Conservation (phyloP, 2,888 invertebrate genomes). For the Plemyria rubiginata region DNA sequence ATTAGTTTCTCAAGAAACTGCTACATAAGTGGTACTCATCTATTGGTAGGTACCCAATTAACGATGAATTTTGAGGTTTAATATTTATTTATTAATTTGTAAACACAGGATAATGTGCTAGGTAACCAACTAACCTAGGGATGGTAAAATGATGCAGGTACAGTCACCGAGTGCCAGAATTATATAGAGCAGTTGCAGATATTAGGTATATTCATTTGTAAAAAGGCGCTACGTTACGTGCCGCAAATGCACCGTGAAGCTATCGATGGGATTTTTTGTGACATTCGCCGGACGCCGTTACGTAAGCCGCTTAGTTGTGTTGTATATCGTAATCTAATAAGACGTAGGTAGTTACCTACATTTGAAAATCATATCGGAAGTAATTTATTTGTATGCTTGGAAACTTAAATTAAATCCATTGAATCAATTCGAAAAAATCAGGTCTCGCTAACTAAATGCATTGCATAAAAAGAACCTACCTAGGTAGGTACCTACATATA, state of each 20-base stretch:
- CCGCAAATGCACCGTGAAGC: constrained; percentile 41
- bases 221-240: constrained; percentile 38
- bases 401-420: constrained; percentile 48
- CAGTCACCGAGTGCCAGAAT: background rate
- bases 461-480: too few relatives aligned
- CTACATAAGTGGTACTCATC: too few relatives aligned
- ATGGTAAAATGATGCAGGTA: background rate
- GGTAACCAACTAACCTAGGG: background rate
- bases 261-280: constrained; percentile 42
- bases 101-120: too few relatives aligned
- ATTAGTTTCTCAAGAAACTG: too few relatives aligned
- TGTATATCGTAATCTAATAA: background rate
- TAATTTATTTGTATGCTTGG: constrained; percentile 41
- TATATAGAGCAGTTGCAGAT: constrained; percentile 27
- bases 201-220: constrained; percentile 23
- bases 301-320: constrained; percentile 44
- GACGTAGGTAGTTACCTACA: constrained; percentile 5
- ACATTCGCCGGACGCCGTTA: constrained; percentile 46
- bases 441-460: background rate
- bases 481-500: too few relatives aligned
- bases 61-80: too few relatives aligned
- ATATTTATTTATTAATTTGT: too few relatives aligned
- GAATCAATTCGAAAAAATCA: constrained; percentile 27
- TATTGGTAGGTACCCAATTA: too few relatives aligned
- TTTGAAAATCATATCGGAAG: constrained; percentile 48